A percentile compares a stretch with the other conserved stretches of the same genome.
These are phyloP conservation scores for Orbicella faveolata DNA, from an alignment of 64 coral and sea anemone genomes.

Conservation along the genomic window DNA sequence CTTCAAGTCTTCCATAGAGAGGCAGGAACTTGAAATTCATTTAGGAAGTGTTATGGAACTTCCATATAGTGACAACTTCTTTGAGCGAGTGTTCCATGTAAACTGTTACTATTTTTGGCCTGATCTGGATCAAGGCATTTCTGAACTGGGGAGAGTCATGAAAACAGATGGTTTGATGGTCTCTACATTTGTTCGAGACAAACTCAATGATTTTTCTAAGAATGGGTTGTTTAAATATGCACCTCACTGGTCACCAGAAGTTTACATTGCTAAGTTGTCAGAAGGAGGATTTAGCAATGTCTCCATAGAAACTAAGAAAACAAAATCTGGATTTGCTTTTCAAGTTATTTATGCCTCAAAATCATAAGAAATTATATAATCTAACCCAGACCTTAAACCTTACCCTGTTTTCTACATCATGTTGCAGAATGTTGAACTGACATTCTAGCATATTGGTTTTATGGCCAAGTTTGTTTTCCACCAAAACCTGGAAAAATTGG, in stretches of 20 bases:
- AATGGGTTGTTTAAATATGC: constrained; percentile 34
- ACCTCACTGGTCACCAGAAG: constrained; percentile 12
- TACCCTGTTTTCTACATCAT: too few relatives aligned
- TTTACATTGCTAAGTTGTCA: neutral
- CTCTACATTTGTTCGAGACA: neutral
- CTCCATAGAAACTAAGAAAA: constrained; percentile 5
- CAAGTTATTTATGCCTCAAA: constrained; percentile 22
- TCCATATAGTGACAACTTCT: neutral
- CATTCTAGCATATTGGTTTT: too few relatives aligned
- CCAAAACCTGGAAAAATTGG: too few relatives aligned
- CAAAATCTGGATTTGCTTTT: neutral
- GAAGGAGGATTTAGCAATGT: constrained; percentile 33
- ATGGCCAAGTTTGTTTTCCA: too few relatives aligned
- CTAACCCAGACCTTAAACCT: too few relatives aligned
- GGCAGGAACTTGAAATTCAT: constrained; percentile 20
- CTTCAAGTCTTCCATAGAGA: neutral
- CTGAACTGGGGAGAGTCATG: constrained; percentile 24
- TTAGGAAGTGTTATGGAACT: constrained; percentile 30
- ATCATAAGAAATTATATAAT: neutral
- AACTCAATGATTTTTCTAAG: neutral
- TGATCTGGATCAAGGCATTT: constrained; percentile 11
- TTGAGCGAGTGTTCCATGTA: constrained; percentile 28
- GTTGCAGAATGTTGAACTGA: too few relatives aligned
- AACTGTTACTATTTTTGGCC: constrained; percentile 55
- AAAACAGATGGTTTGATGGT: constrained; percentile 30